Percentiles rank a stretch among this genome's conserved stretches.
Evolutionary conservation across 2,888 invertebrate genomes (phyloP).

Genomic region (Caenorhabditis parvicauda): DNA sequence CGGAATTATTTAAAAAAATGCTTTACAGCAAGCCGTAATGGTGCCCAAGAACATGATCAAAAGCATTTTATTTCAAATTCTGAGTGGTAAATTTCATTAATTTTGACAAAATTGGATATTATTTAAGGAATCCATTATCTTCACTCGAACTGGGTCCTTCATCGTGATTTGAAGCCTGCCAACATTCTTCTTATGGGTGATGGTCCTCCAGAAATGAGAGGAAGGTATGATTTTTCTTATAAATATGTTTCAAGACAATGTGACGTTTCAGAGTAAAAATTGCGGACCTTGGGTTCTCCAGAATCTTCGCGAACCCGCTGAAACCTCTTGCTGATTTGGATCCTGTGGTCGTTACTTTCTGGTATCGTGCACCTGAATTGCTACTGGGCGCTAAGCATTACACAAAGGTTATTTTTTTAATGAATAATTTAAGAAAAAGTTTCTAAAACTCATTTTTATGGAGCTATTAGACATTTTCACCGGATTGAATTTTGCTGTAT

Average conservation of each 20-base stretch:
- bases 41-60: conserved; percentile 77
- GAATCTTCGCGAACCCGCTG: conserved; percentile 92
- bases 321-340: conserved; percentile 96
- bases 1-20: not conserved
- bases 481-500: too few species aligned
- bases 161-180: conserved; percentile 81
- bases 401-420: conserved; percentile 51
- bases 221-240: conserved; percentile 67
- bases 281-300: conserved; percentile 98
- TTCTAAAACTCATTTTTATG: too few species aligned
- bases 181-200: conserved; percentile 99
- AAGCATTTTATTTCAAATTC: conserved; percentile 91
- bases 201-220: conserved; percentile 80
- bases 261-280: conserved; percentile 54
- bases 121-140: conserved; percentile 80
- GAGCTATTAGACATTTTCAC: too few species aligned
- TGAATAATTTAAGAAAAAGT: too few species aligned
- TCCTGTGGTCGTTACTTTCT: conserved; percentile 98
- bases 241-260: not conserved
- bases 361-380: conserved; percentile 90
- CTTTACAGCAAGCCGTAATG: conserved; percentile 68
- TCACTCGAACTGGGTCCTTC: conserved; percentile 97
- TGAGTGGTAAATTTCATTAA: conserved; percentile 78
- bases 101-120: not conserved
- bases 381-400: conserved; percentile 65